phyloP scores from a whole-genome alignment of 2,113 vertebrate genomes.

The Pandion haliaetus region DNA sequence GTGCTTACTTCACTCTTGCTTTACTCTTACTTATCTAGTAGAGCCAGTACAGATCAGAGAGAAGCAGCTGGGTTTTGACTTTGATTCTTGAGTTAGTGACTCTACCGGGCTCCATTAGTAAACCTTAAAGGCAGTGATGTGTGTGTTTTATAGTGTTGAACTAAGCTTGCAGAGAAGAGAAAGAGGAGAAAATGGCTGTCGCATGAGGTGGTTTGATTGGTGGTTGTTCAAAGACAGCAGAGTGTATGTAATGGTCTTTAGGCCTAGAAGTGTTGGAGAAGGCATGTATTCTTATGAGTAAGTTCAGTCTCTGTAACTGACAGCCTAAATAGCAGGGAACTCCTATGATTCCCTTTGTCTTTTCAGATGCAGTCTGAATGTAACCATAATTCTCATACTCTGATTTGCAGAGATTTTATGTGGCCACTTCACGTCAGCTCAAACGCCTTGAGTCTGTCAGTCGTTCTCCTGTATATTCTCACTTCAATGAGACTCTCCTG shows the following conservation, averaged over 20 bases:
- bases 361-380: background rate
- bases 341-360: background rate
- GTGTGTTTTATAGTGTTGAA: background rate
- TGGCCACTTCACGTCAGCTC: conserved; percentile 92
- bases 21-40: background rate
- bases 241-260: background rate
- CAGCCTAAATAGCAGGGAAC: background rate
- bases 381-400: background rate
- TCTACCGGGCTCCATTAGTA: background rate
- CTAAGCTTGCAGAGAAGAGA: background rate
- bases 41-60: background rate
- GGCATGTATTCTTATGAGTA: background rate
- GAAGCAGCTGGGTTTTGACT: background rate
- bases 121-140: background rate
- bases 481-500: conserved; percentile 93
- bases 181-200: background rate
- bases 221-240: background rate
- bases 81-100: background rate
- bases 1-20: background rate
- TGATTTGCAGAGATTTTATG: conserved; percentile 87
- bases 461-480: conserved; percentile 92
- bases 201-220: background rate
- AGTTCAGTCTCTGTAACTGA: background rate
- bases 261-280: background rate
- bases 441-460: conserved; percentile 94